Evolutionary conservation across 1,140 invertebrate species (phyloP), one percentile per base, ranked within the genome.

Genomic region (Zeugodacus cucurbitae): DNA sequence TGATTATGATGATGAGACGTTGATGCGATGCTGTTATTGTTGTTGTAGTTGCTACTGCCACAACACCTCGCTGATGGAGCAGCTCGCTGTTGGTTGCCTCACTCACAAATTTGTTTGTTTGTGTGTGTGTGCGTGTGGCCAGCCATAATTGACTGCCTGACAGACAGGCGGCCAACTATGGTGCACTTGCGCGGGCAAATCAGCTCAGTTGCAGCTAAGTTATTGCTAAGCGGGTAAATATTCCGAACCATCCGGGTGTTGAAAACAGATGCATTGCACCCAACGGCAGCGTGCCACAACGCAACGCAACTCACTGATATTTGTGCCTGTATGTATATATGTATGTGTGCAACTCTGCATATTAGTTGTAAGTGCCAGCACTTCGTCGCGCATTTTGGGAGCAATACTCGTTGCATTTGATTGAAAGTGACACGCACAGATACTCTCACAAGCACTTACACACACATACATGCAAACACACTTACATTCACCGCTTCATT

Each of bases 381-480:
- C 44, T 82, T 48, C 34, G 20, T 74, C 74, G n/a, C 74, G 41
- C 74, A 26, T 48, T 82, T 82, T 8, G 74, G 48, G 74, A n/a
- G 70, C 74, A 82, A 82, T 82, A 54, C 22, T 82, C 44, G 37
- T 82, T 82, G 44, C 74, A 82, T 82, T 82, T 82, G 74, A 82
- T 82, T 82, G 74, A 82, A 82, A 82, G 74, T 82, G 74, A 82
- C 41, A 82, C 37, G 74, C 44, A 82, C 17, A 82, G 26, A 82
- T 22, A 82, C 74, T 4, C 41, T 11, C n/a, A 82, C 74, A 48
- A n/a, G 10, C 74, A 26, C 44, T 3, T 7, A 48, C 74, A 29
- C 7, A 48, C 26, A 82, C 41, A 48, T 3, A 11, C 14, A n/a
- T n/a, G n/a, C n/a, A n/a, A n/a, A n/a, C 22, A 22, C 48, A 48